Evolutionary conservation across 2,113 vertebrate genomes (phyloP).

Genomic region (Lycaon pictus): DNA sequence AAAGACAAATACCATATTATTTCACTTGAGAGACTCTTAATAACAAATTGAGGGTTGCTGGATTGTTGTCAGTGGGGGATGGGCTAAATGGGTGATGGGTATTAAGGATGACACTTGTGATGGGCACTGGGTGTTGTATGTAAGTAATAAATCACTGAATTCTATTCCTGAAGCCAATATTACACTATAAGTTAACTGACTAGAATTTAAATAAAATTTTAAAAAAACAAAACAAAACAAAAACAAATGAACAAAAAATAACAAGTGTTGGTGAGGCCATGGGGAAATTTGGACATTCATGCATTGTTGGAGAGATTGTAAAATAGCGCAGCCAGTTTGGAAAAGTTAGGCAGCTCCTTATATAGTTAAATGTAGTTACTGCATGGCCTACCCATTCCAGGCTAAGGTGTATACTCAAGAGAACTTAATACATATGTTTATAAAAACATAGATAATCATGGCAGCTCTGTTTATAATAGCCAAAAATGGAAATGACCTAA

Average conservation of each 20-base stretch:
- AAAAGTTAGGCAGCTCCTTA: not conserved
- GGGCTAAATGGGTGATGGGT: not conserved
- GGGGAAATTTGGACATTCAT: not conserved
- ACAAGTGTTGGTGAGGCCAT: not conserved
- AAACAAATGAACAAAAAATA: not conserved
- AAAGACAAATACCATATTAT: not conserved
- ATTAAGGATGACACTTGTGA: not conserved
- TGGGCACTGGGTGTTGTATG: not conserved
- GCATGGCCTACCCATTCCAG: not conserved
- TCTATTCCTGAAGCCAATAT: not conserved
- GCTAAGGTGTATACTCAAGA: not conserved
- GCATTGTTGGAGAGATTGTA: not conserved
- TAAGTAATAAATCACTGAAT: not conserved
- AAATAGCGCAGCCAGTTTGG: not conserved
- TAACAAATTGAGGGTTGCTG: not conserved
- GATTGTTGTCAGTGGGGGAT: not conserved
- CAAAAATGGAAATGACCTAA: not conserved
- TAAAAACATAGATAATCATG: not conserved
- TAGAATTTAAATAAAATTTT: not conserved
- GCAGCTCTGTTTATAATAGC: not conserved
- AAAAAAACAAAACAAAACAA: not conserved
- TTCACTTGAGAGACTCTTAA: not conserved
- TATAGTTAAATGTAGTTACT: not conserved
- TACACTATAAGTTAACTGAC: not conserved
- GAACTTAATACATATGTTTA: not conserved